phyloP scores from a whole-genome alignment of 2,113 vertebrate genomes.

The Lates calcarifer region DNA sequence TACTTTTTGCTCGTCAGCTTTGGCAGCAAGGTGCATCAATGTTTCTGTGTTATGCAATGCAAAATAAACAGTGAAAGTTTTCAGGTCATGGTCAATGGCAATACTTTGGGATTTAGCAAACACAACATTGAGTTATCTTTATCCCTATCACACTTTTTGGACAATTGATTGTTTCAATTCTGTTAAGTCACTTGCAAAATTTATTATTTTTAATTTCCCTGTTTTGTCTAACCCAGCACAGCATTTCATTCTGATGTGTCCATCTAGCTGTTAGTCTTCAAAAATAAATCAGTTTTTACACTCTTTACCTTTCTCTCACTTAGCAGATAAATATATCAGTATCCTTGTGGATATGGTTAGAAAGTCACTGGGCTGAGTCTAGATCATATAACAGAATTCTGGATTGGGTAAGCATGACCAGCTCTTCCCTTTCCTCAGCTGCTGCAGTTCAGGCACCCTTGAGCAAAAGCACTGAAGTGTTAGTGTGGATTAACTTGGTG shows the following conservation, averaged over 20 bases:
- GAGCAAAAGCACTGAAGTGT: conserved; percentile 21
- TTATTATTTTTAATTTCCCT: neutral
- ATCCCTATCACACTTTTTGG: neutral
- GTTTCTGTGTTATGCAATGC: conserved; percentile 14
- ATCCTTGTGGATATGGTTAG: neutral
- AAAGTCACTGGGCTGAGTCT: conserved; percentile 1
- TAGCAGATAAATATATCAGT: neutral
- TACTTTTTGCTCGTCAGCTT: conserved; percentile 21
- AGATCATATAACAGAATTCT: conserved; percentile 13
- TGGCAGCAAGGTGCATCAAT: conserved; percentile 16
- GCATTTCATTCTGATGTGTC: neutral
- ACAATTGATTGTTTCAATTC: too few relatives aligned
- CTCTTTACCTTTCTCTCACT: neutral
- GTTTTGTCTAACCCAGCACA: neutral
- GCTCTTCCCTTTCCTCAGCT: conserved; percentile 8
- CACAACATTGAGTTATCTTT: neutral
- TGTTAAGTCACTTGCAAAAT: neutral
- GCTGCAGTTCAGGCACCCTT: neutral
- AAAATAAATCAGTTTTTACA: neutral
- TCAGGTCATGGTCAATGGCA: conserved; percentile 16
- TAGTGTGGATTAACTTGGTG: conserved; percentile 10
- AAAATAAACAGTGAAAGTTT: conserved; percentile 32
- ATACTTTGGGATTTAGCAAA: conserved; percentile 21
- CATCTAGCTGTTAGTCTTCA: neutral
- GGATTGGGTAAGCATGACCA: neutral